Percentiles rank a stretch among this genome's conserved stretches.
Conservation (phyloP, 2,888 invertebrate species). For the Catocala sponsa region DNA sequence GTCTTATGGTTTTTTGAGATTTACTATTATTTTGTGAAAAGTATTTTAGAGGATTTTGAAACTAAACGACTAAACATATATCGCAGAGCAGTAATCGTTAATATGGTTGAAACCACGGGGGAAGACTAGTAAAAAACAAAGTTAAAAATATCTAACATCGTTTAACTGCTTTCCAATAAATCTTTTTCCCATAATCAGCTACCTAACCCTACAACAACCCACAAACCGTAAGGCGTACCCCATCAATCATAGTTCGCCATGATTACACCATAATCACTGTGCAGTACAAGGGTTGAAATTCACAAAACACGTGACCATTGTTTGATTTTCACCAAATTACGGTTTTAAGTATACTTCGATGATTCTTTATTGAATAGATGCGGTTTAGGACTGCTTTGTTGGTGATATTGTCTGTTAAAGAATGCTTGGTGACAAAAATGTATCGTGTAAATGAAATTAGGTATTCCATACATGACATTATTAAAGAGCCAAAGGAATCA, state of each 20-base stretch:
- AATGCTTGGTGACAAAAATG: neutral
- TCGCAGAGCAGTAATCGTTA: too few relatives aligned
- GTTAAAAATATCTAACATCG: neutral
- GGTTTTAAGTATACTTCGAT: conserved; percentile 53
- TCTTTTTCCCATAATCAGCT: conserved; percentile 29
- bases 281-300: conserved; percentile 51
- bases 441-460: too few relatives aligned
- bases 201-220: conserved; percentile 33
- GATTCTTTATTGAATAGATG: conserved; percentile 31
- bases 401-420: neutral
- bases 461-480: too few relatives aligned
- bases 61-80: too few relatives aligned
- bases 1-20: too few relatives aligned
- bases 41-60: too few relatives aligned
- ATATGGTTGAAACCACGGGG: too few relatives aligned
- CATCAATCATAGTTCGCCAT: conserved; percentile 46
- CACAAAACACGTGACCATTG: conserved; percentile 72
- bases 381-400: conserved; percentile 1
- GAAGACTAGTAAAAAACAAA: too few relatives aligned
- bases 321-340: conserved; percentile 70
- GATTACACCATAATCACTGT: conserved; percentile 50
- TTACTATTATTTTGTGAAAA: too few relatives aligned
- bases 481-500: too few relatives aligned
- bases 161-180: conserved; percentile 16
- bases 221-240: conserved; percentile 44